A percentile compares a stretch with the other conserved stretches of the same genome.
These are phyloP conservation scores for Pelochelys cantorii DNA, from an alignment of 2,797 vertebrate species.

Conservation along the genomic window DNA sequence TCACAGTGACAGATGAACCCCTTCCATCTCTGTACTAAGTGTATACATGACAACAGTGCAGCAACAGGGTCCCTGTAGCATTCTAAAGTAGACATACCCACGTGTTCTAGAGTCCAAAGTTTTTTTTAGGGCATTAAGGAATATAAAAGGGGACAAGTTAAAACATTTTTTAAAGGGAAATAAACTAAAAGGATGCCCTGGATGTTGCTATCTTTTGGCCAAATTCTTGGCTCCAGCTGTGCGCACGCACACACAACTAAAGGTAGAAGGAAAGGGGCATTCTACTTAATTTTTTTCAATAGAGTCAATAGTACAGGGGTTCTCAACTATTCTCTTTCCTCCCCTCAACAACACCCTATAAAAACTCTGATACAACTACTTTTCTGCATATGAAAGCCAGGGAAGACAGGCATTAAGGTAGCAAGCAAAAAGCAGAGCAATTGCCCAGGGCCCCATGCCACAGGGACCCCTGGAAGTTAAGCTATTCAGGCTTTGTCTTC, in stretches of 20 bases:
- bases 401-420: too few species aligned
- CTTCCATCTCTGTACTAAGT: background rate
- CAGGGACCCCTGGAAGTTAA: too few species aligned
- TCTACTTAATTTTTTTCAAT: background rate
- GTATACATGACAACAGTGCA: background rate
- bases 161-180: background rate
- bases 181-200: background rate
- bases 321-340: too few species aligned
- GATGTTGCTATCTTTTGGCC: background rate
- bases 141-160: background rate
- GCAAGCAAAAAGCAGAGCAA: too few species aligned
- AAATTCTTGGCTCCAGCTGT: background rate
- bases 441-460: too few species aligned
- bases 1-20: background rate
- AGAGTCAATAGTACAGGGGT: background rate
- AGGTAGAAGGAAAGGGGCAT: background rate
- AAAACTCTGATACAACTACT: too few species aligned
- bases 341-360: too few species aligned
- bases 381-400: too few species aligned
- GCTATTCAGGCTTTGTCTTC: too few species aligned
- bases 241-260: background rate
- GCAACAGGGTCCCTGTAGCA: background rate
- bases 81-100: background rate
- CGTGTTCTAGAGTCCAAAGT: background rate
- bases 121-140: background rate